Percentiles rank a stretch among this genome's conserved stretches.
These are phyloP conservation scores for Volucella inflata DNA, from an alignment of 2,888 invertebrate species.

Conservation along the genomic window DNA sequence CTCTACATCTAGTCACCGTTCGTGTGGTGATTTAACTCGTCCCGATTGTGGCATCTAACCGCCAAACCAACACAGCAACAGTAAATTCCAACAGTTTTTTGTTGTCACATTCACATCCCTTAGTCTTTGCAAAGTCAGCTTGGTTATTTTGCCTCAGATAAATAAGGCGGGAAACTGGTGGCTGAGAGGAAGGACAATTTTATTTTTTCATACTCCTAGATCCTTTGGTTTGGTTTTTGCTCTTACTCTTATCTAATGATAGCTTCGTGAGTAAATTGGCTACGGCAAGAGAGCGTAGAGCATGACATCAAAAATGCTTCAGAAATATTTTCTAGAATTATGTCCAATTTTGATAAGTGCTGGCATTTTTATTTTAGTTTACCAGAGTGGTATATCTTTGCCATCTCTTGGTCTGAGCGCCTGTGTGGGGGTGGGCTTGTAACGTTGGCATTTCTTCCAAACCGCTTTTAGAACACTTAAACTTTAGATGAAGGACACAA, in stretches of 20 bases:
- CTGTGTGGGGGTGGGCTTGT: conserved; percentile 16
- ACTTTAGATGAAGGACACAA: conserved; percentile 34
- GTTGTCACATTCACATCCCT: conserved; percentile 43
- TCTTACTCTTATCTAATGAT: conserved; percentile 36
- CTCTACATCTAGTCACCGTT: no score
- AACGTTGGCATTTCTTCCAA: conserved; percentile 23
- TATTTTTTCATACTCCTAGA: not conserved
- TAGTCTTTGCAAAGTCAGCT: conserved; percentile 32
- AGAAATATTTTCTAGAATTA: conserved; percentile 63
- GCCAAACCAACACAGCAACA: conserved; percentile 13
- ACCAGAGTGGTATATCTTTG: no score
- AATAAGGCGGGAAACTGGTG: conserved; percentile 4
- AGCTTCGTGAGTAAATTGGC: conserved; percentile 60
- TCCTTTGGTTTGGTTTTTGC: conserved; percentile 8
- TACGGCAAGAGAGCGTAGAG: conserved; percentile 43
- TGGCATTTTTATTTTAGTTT: conserved; percentile 41
- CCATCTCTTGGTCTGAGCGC: not conserved
- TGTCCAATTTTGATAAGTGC: conserved; percentile 60
- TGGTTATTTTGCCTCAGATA: conserved; percentile 5
- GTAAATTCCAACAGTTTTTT: conserved; percentile 37
- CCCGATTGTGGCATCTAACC: not conserved
- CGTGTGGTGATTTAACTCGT: not conserved
- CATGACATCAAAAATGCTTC: conserved; percentile 69
- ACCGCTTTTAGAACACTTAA: conserved; percentile 41
- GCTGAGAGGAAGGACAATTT: not conserved